These are phyloP conservation scores for Apaloderma vittatum DNA, from an alignment of 2,113 vertebrate genomes.

Conservation along the genomic window DNA sequence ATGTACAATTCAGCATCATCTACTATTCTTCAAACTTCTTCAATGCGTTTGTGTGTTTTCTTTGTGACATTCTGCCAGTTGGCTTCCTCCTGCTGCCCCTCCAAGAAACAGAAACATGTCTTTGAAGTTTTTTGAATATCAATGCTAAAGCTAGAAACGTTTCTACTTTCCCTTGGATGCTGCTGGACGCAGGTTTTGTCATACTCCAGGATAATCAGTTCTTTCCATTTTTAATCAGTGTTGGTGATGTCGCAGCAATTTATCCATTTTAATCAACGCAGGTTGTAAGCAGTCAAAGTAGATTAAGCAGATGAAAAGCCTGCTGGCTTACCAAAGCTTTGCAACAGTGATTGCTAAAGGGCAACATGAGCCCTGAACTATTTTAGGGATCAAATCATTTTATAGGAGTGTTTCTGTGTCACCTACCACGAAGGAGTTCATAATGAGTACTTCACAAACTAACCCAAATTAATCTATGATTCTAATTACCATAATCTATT, in stretches of 20 bases:
- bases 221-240: constrained; percentile 46
- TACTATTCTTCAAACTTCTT: neutral
- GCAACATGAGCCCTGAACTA: neutral
- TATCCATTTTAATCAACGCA: constrained; percentile 41
- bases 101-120: neutral
- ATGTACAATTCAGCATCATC: neutral
- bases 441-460: neutral
- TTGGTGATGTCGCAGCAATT: constrained; percentile 34
- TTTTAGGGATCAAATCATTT: neutral
- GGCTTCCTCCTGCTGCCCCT: neutral
- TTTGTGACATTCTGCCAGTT: neutral
- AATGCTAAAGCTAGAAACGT: neutral
- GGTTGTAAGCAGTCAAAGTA: constrained; percentile 26
- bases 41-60: neutral
- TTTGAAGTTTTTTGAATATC: neutral
- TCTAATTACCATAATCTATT: neutral
- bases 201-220: constrained; percentile 1
- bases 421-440: neutral
- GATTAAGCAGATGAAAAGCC: constrained; percentile 54
- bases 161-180: neutral
- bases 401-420: neutral
- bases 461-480: neutral
- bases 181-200: neutral
- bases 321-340: constrained; percentile 47
- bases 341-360: neutral